Percentiles rank a stretch among this genome's conserved stretches.
phyloP scores from a whole-genome alignment of 2,113 vertebrate genomes.

The Terrapene triunguis region DNA sequence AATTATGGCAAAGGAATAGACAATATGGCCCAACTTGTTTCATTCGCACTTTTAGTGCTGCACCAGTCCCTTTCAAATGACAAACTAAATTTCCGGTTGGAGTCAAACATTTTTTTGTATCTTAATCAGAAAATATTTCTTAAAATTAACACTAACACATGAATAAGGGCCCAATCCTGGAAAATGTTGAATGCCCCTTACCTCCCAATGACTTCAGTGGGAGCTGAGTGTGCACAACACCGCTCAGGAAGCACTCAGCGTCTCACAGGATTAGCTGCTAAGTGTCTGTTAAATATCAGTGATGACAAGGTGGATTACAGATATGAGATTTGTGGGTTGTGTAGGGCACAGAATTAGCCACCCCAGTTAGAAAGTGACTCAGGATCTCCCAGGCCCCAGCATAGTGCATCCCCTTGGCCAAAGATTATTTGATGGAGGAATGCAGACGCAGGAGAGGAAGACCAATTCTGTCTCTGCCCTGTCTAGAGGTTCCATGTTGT shows the following conservation, averaged over 20 bases:
- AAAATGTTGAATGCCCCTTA: not conserved
- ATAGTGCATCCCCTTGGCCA: not conserved
- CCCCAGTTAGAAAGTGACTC: not conserved
- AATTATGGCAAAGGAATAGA: not conserved
- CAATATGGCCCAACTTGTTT: not conserved
- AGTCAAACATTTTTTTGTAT: not conserved
- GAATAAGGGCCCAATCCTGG: not conserved
- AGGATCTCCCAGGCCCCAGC: not conserved
- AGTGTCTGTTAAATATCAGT: not conserved
- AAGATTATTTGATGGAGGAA: not conserved
- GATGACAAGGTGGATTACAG: not conserved
- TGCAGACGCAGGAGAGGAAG: not conserved
- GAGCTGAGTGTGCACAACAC: not conserved
- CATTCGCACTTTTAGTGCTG: not conserved
- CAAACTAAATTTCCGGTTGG: not conserved
- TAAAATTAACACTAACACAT: not conserved
- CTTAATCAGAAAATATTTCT: not conserved
- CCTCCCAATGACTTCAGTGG: not conserved
- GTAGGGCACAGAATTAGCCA: not conserved
- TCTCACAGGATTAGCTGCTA: not conserved
- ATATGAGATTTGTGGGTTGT: not conserved
- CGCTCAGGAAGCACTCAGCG: not conserved
- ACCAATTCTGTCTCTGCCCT: fast-evolving
- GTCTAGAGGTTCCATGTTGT: not conserved
- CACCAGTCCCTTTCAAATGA: not conserved